These are phyloP conservation scores for Drosophila aff. DNA, from an alignment of 1,140 invertebrate species.

Conservation along the genomic window DNA sequence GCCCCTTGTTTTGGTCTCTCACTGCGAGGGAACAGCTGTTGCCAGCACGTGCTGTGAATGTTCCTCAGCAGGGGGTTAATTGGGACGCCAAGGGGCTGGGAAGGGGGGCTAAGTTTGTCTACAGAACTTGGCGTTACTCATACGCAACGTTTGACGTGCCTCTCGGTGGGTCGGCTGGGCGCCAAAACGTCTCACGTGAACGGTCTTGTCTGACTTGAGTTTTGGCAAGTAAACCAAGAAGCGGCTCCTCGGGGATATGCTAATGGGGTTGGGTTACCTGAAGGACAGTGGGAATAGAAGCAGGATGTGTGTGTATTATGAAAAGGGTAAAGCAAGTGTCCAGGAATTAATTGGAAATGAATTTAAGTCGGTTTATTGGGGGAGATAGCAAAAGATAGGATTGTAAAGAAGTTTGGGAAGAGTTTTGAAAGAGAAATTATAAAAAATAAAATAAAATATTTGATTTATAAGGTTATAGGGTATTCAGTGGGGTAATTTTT, in stretches of 20 bases:
- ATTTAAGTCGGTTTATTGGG: neutral
- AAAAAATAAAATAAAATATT: too few relatives aligned
- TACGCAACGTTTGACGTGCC: slow-evolving; percentile 65
- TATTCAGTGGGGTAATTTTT: neutral
- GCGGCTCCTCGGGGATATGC: slow-evolving; percentile 38
- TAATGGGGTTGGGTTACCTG: slow-evolving; percentile 51
- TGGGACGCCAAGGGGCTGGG: slow-evolving; percentile 1
- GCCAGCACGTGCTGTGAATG: slow-evolving; percentile 46
- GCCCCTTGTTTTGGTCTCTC: slow-evolving; percentile 46
- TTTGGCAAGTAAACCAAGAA: slow-evolving; percentile 36
- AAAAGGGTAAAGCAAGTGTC: slow-evolving; percentile 30
- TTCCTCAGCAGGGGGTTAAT: slow-evolving; percentile 16
- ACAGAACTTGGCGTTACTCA: slow-evolving; percentile 60
- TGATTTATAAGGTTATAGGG: too few relatives aligned
- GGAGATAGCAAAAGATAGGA: neutral
- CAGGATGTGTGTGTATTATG: neutral
- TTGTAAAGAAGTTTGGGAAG: neutral
- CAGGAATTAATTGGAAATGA: slow-evolving; percentile 30
- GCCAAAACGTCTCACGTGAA: slow-evolving; percentile 38
- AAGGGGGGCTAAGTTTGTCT: slow-evolving; percentile 33
- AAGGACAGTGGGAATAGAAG: slow-evolving; percentile 34
- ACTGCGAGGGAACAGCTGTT: slow-evolving; percentile 35
- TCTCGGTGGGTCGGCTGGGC: slow-evolving; percentile 27
- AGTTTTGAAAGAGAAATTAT: neutral
- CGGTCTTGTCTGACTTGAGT: slow-evolving; percentile 21